These are phyloP conservation scores for Drosophila putrida DNA, from an alignment of 2,888 invertebrate species.

Conservation along the genomic window DNA sequence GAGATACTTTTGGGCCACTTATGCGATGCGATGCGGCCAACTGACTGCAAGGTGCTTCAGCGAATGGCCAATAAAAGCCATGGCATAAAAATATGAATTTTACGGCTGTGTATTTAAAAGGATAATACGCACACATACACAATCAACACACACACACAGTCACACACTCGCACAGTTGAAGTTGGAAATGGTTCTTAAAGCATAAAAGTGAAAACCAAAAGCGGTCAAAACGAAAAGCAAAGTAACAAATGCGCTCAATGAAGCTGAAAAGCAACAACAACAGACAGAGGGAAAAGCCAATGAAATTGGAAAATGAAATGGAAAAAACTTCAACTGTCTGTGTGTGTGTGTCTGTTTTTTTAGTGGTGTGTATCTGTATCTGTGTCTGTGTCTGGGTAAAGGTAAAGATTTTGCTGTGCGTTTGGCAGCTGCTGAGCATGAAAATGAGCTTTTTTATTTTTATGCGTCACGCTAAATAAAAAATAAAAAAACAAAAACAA, in stretches of 20 bases:
- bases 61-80: constrained; percentile 72
- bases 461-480: constrained; percentile 58
- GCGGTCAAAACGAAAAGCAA: constrained; percentile 22
- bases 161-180: background rate
- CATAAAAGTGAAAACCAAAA: constrained; percentile 40
- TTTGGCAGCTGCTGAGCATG: constrained; percentile 75
- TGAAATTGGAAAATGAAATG: constrained; percentile 79
- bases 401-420: constrained; percentile 63
- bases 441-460: constrained; percentile 72
- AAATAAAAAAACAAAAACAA: constrained; percentile 18
- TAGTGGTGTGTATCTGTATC: constrained; percentile 4
- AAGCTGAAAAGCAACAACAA: constrained; percentile 67
- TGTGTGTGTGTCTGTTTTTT: constrained; percentile 13
- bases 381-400: constrained; percentile 31
- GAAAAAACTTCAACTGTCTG: constrained; percentile 58
- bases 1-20: constrained; percentile 28
- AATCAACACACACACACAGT: constrained; percentile 16
- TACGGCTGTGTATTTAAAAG: constrained; percentile 73
- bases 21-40: constrained; percentile 29
- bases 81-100: constrained; percentile 77
- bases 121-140: constrained; percentile 61
- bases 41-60: constrained; percentile 60
- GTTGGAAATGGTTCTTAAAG: constrained; percentile 18
- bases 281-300: constrained; percentile 45
- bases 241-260: constrained; percentile 72